Evolutionary conservation across 2,113 vertebrate species (phyloP), one percentile per base, ranked within the genome.

Genomic region (Scalopus aquaticus): DNA sequence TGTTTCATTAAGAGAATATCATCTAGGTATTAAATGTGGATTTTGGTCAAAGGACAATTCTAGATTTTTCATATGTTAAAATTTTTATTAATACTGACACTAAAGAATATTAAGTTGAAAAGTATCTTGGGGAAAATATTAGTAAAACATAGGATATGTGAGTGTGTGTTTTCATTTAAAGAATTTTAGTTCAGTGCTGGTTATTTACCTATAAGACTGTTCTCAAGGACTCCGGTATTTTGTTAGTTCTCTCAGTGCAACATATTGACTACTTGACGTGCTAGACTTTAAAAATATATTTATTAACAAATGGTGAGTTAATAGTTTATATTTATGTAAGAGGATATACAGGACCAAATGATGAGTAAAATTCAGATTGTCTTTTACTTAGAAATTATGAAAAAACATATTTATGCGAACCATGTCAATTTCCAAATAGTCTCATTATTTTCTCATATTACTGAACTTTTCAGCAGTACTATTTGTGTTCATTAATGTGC

Each of bases 61-160:
- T 65, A 46, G 4, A 35, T 73, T 88, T 87, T 58, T 70, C 11
- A n/a, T 30, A 72, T 60, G 30, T 70, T 58, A 80, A 60, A 35
- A n/a, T n/a, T n/a, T n/a, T 39, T 20, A 64, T 72, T 42, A 19
- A 54, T 17, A 54, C 32, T 72, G 39, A 90, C 24, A 70, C 46
- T 90, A 62, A 72, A 72, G 16, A 60, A 60, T n/a, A n/a, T n/a
- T n/a, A n/a, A n/a, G 73, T 76, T 2, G 0, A 51, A 7, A 79
- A 91, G 20, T 19, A 4, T 76, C 85, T 97, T 26, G 62, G 32
- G 89, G 65, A 94, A 20, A 26, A 88, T 87, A 56, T 92, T 76
- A 65, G n/a, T 86, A 73, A 92, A 0, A 0, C 0, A 0, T 74
- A 58, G 7, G 26, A 2, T 19, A 0, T 24, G 3, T 67, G 0